Conservation (phyloP, 2,113 vertebrate species). For the Hydrolagus affinis region DNA sequence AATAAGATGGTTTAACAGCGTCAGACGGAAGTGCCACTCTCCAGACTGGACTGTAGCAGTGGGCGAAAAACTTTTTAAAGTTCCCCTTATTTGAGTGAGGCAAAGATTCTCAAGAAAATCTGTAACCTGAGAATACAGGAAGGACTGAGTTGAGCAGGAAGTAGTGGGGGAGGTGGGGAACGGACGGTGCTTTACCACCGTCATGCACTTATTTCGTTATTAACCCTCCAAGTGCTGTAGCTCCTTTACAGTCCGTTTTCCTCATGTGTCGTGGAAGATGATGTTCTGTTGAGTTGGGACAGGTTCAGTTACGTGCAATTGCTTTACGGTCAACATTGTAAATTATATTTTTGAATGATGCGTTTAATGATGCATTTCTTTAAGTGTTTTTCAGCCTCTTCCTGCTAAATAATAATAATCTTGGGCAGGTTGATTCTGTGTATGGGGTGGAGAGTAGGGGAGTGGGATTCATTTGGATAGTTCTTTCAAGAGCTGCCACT, state of each 20-base stretch:
- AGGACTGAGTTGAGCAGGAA: slow-evolving; percentile 16
- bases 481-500: too few relatives aligned
- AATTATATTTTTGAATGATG: not conserved
- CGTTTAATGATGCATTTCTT: not conserved
- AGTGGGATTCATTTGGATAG: too few relatives aligned
- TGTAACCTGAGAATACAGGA: slow-evolving; percentile 29
- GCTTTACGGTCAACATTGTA: not conserved
- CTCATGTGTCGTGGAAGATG: not conserved
- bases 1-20: not conserved
- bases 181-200: not conserved
- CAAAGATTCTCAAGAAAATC: slow-evolving; percentile 10
- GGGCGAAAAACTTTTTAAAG: not conserved
- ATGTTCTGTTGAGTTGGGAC: not conserved
- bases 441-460: too few relatives aligned
- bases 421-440: too few relatives aligned
- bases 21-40: not conserved
- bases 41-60: not conserved
- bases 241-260: not conserved
- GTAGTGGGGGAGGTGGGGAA: slow-evolving; percentile 7
- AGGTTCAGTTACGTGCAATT: not conserved
- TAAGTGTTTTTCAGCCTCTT: not conserved
- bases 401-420: not conserved
- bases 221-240: not conserved
- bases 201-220: not conserved
- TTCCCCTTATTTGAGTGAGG: not conserved